Evolutionary conservation across 2,797 vertebrate genomes (phyloP).

Genomic region (Dipus sagitta): DNA sequence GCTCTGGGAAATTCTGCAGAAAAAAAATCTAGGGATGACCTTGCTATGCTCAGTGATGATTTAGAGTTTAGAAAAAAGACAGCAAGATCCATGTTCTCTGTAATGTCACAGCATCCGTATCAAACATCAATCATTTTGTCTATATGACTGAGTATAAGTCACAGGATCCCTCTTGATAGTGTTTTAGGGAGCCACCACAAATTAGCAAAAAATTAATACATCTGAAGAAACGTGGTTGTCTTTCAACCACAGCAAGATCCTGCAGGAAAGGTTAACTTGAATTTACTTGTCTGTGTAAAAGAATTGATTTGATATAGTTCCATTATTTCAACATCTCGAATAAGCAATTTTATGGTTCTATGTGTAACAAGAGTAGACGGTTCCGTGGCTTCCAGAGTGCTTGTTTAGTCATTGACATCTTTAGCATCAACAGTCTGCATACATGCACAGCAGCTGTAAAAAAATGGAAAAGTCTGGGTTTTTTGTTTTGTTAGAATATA

Average conservation of each 20-base stretch:
- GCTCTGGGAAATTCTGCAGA: not conserved
- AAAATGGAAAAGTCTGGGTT: not conserved
- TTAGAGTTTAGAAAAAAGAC: not conserved
- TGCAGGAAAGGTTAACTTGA: not conserved
- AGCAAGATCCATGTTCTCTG: not conserved
- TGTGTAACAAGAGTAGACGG: not conserved
- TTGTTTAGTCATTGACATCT: not conserved
- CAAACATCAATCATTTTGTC: not conserved
- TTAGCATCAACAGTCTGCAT: not conserved
- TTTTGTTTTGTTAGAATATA: too few species aligned
- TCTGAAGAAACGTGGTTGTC: not conserved
- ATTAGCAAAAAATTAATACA: not conserved
- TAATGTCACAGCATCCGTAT: not conserved
- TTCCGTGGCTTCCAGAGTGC: not conserved
- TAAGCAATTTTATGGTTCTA: not conserved
- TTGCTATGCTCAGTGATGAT: not conserved
- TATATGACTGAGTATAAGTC: not conserved
- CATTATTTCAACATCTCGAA: not conserved
- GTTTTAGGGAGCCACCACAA: not conserved
- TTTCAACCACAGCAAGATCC: not conserved
- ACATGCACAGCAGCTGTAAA: not conserved
- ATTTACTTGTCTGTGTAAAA: not conserved
- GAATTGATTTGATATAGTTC: not conserved
- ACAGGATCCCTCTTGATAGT: not conserved
- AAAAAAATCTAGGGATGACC: not conserved